phyloP scores from a whole-genome alignment of 2,797 vertebrate species.

The Margarornis squamiger region DNA sequence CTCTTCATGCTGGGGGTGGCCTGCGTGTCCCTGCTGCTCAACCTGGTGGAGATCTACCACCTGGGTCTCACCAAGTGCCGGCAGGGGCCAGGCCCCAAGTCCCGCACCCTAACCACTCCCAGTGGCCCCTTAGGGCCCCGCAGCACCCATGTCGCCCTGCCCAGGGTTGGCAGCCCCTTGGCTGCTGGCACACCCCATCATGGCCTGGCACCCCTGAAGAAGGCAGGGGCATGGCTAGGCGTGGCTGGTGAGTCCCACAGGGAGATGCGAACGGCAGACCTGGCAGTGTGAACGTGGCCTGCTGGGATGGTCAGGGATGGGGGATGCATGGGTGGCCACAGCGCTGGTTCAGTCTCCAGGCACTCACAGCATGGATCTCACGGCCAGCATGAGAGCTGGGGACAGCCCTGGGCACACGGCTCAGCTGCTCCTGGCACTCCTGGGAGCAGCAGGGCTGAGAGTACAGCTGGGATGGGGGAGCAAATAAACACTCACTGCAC shows the following conservation, averaged over 20 bases:
- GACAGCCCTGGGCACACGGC: accelerated
- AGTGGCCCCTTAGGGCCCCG: not conserved
- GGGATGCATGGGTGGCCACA: accelerated
- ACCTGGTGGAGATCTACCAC: conserved; percentile 89
- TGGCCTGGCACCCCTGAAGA: not conserved
- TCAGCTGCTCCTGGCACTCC: not conserved
- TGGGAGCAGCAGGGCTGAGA: not conserved
- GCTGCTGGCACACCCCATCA: conserved; percentile 73
- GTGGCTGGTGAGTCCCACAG: not conserved
- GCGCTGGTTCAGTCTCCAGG: not conserved
- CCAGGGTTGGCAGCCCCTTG: conserved; percentile 42
- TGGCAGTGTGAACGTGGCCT: not conserved
- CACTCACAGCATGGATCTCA: not conserved
- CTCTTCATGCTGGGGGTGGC: conserved; percentile 89
- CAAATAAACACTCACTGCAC: conserved; percentile 36
- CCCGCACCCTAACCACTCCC: not conserved
- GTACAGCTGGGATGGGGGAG: not conserved
- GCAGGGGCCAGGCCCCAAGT: conserved; percentile 74
- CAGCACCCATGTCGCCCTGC: not conserved
- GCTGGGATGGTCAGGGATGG: not conserved
- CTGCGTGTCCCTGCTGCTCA: conserved; percentile 86
- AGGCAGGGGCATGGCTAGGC: not conserved
- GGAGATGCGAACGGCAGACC: not conserved
- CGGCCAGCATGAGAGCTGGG: accelerated
- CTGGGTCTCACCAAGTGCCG: conserved; percentile 85